Evolutionary conservation across 1,140 invertebrate species (phyloP), one percentile per base, ranked within the genome.

Genomic region (Drosophila eugracilis): DNA sequence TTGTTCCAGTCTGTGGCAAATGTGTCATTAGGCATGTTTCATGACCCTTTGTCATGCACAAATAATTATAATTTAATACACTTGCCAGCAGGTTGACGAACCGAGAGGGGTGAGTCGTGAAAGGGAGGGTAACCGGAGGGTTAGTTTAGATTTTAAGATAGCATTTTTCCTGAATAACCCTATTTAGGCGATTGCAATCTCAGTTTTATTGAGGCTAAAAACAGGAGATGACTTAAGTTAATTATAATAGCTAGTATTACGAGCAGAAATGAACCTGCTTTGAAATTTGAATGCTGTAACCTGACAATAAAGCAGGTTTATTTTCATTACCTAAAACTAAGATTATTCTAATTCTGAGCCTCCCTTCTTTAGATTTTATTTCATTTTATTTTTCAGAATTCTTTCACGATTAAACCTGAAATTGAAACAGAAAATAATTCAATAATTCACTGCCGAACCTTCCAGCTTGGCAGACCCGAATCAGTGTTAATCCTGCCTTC

Each of bases 61-160:
- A 83, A 88, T 88, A 88, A 88, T 88, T 88, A 88, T 88, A 88
- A 88, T 88, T 88, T 88, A 88, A 88, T 83, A 83, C 83, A 83
- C 83, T 88, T 88, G 65, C 54, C 69, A 45, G 75, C 60, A 69
- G 66, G 78, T 78, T 67, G 36, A 47, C 15, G 42, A 32, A 12
- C 15, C 32, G 4, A 9, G 22, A 26, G 14, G 30, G 26, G 19
- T 10, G 34, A 14, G n/a, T n/a, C n/a, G n/a, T n/a, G n/a, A n/a
- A n/a, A n/a, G n/a, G n/a, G n/a, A n/a, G n/a, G 24, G 6, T 9
- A 5, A 4, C 36, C 30, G 30, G 5, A 4, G 49, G 58, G 12
- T 6, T 21, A 39, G 55, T 62, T 65, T 14, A 54, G 80, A 75
- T 85, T 76, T 85, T 39, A 50, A 57, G 34, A 19, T 32, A 28